Conservation (phyloP, 2,888 invertebrate genomes). For the Leuctra nigra region DNA sequence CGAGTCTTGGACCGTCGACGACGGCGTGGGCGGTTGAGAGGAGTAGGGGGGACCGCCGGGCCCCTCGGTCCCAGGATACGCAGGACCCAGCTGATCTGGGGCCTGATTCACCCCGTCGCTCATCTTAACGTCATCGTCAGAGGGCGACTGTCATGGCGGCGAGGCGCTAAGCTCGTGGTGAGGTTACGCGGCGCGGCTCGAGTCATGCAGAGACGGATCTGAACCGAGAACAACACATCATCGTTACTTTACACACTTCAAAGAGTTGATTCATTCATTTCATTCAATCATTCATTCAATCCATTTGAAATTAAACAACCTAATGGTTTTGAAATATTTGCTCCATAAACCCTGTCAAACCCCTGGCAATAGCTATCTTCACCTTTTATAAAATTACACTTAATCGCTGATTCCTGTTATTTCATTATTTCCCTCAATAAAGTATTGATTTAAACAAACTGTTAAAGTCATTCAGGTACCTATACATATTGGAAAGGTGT, state of each 20-base stretch:
- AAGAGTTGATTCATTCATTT: background rate
- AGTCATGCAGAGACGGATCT: slow-evolving; percentile 2
- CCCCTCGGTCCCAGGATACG: slow-evolving; percentile 37
- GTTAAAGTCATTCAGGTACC: no score
- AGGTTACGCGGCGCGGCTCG: background rate
- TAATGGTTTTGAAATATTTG: background rate
- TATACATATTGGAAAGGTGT: no score
- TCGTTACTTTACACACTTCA: background rate
- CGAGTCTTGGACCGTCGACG: slow-evolving; percentile 46
- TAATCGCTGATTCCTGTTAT: no score
- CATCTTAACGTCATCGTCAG: slow-evolving; percentile 36
- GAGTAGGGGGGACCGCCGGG: slow-evolving; percentile 7
- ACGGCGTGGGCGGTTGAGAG: slow-evolving; percentile 42
- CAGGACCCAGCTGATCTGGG: slow-evolving; percentile 43
- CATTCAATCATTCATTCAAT: background rate
- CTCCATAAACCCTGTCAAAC: no score
- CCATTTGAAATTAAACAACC: background rate
- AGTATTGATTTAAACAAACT: no score
- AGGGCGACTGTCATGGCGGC: background rate
- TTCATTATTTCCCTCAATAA: no score
- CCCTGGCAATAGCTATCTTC: no score
- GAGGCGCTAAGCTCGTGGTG: background rate
- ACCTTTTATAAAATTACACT: no score
- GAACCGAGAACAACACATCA: background rate
- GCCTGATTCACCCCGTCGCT: slow-evolving; percentile 47